phyloP scores from a whole-genome alignment of 2,113 vertebrate species.

The Mesocricetus auratus region DNA sequence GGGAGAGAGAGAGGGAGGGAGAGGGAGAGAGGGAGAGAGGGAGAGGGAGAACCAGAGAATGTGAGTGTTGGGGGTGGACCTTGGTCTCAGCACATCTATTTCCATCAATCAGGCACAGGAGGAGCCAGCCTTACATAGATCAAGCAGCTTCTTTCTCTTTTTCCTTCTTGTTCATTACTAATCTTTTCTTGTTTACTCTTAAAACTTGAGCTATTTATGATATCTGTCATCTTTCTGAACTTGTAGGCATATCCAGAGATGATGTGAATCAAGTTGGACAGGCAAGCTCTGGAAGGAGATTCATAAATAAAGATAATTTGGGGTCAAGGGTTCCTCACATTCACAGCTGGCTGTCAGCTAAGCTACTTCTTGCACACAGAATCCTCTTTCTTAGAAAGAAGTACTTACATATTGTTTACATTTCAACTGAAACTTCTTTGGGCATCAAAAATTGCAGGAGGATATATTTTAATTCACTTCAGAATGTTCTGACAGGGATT shows the following conservation, averaged over 20 bases:
- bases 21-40: no score
- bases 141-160: background rate
- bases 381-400: background rate
- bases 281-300: slow-evolving; percentile 7
- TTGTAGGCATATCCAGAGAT: background rate
- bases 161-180: background rate
- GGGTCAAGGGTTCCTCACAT: background rate
- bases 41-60: no score
- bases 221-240: background rate
- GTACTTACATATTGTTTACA: slow-evolving; percentile 58
- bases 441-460: slow-evolving; percentile 20
- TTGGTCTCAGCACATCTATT: no score
- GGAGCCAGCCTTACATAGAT: background rate
- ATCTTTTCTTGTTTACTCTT: background rate
- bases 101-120: background rate
- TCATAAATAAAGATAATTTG: slow-evolving; percentile 22
- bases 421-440: slow-evolving; percentile 45
- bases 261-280: background rate
- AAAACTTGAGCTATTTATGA: slow-evolving; percentile 31
- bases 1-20: no score
- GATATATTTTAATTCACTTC: background rate
- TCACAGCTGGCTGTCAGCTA: slow-evolving; percentile 18
- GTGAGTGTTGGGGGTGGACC: no score
- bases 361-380: slow-evolving; percentile 55
- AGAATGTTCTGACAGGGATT: background rate